These are phyloP conservation scores for Sphyrna mokarran DNA, from an alignment of 2,113 vertebrate species.

Conservation along the genomic window DNA sequence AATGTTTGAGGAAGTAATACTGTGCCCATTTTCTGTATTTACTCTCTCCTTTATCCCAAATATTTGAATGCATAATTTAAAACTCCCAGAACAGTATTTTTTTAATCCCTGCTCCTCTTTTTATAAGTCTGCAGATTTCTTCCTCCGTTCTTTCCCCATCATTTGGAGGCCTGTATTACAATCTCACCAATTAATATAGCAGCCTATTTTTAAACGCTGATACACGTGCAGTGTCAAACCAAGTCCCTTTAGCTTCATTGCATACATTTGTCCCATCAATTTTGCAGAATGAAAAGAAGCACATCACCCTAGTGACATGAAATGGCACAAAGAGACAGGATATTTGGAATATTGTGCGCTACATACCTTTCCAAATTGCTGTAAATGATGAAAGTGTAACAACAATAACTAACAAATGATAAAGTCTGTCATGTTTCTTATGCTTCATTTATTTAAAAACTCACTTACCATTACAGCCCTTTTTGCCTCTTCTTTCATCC, in stretches of 20 bases:
- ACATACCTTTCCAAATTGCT: neutral
- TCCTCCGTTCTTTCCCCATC: neutral
- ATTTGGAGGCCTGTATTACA: neutral
- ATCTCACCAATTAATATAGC: neutral
- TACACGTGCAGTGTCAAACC: neutral
- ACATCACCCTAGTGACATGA: neutral
- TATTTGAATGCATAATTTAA: neutral
- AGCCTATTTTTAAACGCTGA: neutral
- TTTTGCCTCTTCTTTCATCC: neutral
- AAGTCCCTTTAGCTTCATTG: neutral
- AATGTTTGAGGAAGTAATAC: neutral
- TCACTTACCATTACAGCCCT: neutral
- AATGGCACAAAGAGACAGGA: neutral
- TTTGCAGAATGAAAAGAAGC: neutral
- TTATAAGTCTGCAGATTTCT: neutral
- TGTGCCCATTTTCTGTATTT: neutral
- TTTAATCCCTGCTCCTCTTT: neutral
- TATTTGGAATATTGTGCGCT: neutral
- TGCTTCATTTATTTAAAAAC: constrained; percentile 13
- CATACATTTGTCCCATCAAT: no score
- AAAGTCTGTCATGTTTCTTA: neutral
- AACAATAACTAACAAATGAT: neutral
- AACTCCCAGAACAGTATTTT: neutral
- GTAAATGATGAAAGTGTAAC: neutral
- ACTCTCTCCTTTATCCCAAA: neutral